These are phyloP conservation scores for Trachelus stipa DNA, from an alignment of 2,888 invertebrate genomes.

Conservation along the genomic window DNA sequence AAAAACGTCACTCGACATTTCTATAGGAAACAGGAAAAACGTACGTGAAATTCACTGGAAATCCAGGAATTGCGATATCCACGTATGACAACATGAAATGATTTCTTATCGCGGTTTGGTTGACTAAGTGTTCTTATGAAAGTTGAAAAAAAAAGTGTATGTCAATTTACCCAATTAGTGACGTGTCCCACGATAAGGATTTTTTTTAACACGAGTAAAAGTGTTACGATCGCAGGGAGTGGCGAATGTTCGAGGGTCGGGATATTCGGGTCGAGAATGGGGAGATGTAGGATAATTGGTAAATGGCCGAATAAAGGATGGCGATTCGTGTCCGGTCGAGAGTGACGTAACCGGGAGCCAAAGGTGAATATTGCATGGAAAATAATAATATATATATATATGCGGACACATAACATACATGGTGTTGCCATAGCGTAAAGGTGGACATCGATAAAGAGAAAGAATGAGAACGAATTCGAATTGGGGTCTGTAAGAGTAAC, in stretches of 20 bases:
- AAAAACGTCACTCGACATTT: neutral
- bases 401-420: neutral
- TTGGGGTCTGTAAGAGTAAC: neutral
- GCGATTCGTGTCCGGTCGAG: neutral
- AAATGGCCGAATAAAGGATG: neutral
- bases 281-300: neutral
- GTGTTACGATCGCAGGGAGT: neutral
- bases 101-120: neutral
- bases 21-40: neutral
- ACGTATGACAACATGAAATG: neutral
- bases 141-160: neutral
- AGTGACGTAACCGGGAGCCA: neutral
- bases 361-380: neutral
- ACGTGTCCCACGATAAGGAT: neutral
- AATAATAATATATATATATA: neutral
- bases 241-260: neutral
- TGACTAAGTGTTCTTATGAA: neutral
- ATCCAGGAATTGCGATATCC: neutral
- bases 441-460: neutral
- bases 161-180: neutral
- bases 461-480: neutral
- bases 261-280: neutral
- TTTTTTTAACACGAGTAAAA: neutral
- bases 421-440: neutral
- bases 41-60: neutral